These are phyloP conservation scores for Idris sp. DNA, from an alignment of 1,140 invertebrate genomes.

Conservation along the genomic window DNA sequence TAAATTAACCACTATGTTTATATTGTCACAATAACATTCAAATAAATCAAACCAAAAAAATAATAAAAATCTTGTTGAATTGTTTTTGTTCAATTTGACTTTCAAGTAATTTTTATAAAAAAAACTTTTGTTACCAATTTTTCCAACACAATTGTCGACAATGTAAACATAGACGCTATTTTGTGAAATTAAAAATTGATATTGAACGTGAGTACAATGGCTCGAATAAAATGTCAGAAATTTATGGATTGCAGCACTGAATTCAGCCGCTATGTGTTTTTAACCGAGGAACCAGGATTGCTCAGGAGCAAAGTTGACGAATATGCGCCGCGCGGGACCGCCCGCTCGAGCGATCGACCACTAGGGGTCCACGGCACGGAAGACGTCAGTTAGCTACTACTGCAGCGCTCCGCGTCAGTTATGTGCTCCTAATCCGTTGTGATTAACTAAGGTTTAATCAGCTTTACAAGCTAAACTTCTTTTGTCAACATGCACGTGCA, in stretches of 20 bases:
- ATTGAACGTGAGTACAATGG: slow-evolving; percentile 51
- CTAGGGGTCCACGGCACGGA: slow-evolving; percentile 51
- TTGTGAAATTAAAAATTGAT: too few relatives aligned
- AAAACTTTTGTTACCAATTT: too few relatives aligned
- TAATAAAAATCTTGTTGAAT: too few relatives aligned
- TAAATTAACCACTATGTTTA: too few relatives aligned
- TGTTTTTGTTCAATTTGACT: too few relatives aligned
- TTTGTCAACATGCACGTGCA: slow-evolving; percentile 76
- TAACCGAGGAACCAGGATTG: slow-evolving; percentile 50
- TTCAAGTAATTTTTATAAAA: too few relatives aligned
- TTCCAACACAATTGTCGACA: too few relatives aligned
- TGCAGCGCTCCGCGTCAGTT: background rate
- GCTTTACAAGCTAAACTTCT: slow-evolving; percentile 78
- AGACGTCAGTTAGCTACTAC: background rate
- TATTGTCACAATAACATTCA: too few relatives aligned
- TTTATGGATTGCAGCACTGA: slow-evolving; percentile 73
- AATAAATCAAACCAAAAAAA: too few relatives aligned
- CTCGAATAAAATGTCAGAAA: slow-evolving; percentile 70
- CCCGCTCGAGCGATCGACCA: slow-evolving; percentile 65
- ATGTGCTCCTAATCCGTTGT: slow-evolving; percentile 71
- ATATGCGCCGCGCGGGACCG: slow-evolving; percentile 74
- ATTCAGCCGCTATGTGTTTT: slow-evolving; percentile 75
- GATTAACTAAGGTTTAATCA: slow-evolving; percentile 79
- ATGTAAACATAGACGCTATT: too few relatives aligned
- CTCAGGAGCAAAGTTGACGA: slow-evolving; percentile 14